phyloP scores from a whole-genome alignment of 2,113 vertebrate genomes.

The Spheniscus mendiculus region DNA sequence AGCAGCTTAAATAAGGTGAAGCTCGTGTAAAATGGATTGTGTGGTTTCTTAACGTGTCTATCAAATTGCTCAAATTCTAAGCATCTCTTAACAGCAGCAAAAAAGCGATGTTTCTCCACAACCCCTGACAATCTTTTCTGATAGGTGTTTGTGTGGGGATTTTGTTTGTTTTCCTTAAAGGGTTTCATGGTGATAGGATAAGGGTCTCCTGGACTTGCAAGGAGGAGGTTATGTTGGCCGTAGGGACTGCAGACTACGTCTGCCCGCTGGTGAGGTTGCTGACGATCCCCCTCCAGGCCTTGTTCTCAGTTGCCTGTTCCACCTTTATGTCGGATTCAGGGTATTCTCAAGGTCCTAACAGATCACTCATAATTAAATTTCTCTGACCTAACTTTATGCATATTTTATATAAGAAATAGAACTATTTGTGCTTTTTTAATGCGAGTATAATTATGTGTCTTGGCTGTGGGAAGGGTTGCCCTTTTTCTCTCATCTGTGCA shows the following conservation, averaged over 20 bases:
- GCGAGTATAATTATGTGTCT: not conserved
- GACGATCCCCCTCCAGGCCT: not conserved
- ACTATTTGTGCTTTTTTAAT: not conserved
- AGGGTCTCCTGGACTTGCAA: not conserved
- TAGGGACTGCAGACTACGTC: accelerated
- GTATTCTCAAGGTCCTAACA: not conserved
- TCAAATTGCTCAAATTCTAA: not conserved
- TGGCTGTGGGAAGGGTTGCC: not conserved
- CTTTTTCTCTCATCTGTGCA: not conserved
- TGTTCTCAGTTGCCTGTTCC: not conserved
- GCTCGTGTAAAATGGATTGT: not conserved
- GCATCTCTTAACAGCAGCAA: not conserved
- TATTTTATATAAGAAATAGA: not conserved
- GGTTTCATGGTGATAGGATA: not conserved
- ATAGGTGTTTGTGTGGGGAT: accelerated
- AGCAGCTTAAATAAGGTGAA: not conserved
- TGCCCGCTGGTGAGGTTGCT: too few relatives aligned
- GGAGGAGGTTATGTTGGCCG: accelerated
- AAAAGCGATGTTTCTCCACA: not conserved
- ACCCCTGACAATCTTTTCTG: not conserved
- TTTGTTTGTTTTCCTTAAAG: not conserved
- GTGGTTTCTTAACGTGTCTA: not conserved
- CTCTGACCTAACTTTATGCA: not conserved
- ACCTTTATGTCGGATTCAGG: not conserved
- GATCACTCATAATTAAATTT: not conserved